Evolutionary conservation across 2,888 invertebrate genomes (phyloP).

Genomic region (Parelbella ahira): DNA sequence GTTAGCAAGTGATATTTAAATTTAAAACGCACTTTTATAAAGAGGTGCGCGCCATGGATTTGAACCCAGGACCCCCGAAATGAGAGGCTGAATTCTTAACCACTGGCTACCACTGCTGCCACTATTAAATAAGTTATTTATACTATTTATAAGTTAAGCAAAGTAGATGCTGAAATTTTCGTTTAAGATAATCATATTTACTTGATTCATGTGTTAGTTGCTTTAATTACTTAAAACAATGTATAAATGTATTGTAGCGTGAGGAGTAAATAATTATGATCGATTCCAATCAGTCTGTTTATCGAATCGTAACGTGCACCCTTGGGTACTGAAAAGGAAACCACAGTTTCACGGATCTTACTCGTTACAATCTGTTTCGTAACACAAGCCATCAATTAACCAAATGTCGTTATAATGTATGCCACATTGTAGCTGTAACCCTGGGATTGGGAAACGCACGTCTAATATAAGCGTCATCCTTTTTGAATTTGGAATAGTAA

Average conservation of each 20-base stretch:
- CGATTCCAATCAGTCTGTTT: constrained; percentile 10
- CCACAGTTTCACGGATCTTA: constrained; percentile 21
- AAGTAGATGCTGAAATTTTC: too few relatives aligned
- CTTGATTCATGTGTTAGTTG: too few relatives aligned
- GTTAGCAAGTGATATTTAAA: too few relatives aligned
- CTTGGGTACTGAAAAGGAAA: constrained; percentile 22
- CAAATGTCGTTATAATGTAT: constrained; percentile 21
- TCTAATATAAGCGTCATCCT: constrained; percentile 20
- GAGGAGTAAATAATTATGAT: constrained; percentile 8
- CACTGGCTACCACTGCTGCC: too few relatives aligned
- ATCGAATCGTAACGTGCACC: constrained; percentile 13
- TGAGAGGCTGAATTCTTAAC: too few relatives aligned
- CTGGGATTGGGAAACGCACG: constrained; percentile 2
- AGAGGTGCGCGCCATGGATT: too few relatives aligned
- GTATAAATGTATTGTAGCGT: background rate
- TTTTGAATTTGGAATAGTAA: constrained; percentile 7
- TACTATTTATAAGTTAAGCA: too few relatives aligned
- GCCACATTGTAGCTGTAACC: constrained; percentile 9
- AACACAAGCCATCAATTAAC: constrained; percentile 15
- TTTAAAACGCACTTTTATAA: too few relatives aligned
- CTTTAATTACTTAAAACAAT: too few relatives aligned
- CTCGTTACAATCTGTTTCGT: constrained; percentile 19
- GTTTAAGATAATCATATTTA: too few relatives aligned
- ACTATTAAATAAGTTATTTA: too few relatives aligned
- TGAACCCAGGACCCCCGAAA: too few relatives aligned